A percentile compares a stretch with the other conserved stretches of the same genome.
Conservation (phyloP, 2,888 invertebrate species). For the Gnatocerus cornutus region DNA sequence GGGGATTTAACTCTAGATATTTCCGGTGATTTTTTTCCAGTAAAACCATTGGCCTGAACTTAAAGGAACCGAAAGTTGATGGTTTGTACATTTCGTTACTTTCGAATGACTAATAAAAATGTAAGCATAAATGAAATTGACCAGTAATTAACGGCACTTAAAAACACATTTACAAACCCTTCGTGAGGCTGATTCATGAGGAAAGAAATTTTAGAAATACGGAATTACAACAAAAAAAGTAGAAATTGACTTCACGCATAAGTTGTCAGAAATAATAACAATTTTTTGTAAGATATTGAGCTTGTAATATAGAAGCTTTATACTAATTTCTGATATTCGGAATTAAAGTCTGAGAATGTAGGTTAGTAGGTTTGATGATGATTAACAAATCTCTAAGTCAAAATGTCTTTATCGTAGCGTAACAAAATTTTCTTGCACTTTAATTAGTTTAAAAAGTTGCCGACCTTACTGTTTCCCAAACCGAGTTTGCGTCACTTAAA, state of each 20-base stretch:
- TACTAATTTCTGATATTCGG: conserved; percentile 31
- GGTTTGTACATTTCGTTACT: conserved; percentile 42
- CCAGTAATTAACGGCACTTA: conserved; percentile 17
- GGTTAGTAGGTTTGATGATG: conserved; percentile 55
- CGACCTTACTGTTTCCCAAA: conserved; percentile 32
- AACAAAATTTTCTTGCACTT: conserved; percentile 16
- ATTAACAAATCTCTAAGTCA: conserved; percentile 45
- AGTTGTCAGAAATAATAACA: conserved; percentile 20
- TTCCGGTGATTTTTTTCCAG: conserved; percentile 29
- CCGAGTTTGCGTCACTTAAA: conserved; percentile 8
- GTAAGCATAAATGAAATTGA: conserved; percentile 20
- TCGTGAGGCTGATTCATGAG: conserved; percentile 2
- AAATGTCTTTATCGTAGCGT: conserved; percentile 5
- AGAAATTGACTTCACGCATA: conserved; percentile 20
- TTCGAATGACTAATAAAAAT: conserved; percentile 42
- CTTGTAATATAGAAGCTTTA: conserved; percentile 23
- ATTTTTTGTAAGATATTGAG: conserved; percentile 29
- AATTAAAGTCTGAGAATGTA: conserved; percentile 46
- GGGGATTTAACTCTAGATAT: conserved; percentile 44
- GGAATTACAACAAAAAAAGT: neutral
- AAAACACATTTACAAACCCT: conserved; percentile 22
- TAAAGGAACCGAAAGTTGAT: conserved; percentile 33
- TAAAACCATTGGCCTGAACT: conserved; percentile 40
- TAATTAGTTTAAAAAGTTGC: conserved; percentile 25
- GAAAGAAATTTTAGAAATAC: neutral